Base-by-base conservation (phyloP, 2,797 vertebrate genomes). In the Remorina albescens region DNA sequence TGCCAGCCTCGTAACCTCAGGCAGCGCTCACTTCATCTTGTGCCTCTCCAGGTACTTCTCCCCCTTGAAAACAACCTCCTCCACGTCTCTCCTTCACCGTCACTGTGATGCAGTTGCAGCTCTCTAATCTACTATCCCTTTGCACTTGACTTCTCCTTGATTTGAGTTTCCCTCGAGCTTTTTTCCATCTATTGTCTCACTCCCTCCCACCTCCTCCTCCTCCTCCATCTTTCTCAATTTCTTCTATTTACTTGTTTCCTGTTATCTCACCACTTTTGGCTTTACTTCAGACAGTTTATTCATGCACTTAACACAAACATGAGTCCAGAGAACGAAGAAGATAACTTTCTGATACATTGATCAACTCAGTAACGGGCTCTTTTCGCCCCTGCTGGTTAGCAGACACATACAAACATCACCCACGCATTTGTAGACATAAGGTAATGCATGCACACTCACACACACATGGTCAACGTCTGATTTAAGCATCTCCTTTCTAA, bases 91-190 rank as follows among this genome's bases (percentile, higher is more conserved):
- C 78, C 62, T 44, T 64, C 74, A 55, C 57, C 8, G 2, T 62
- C 58, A n/a, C 1, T 19, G 41, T 71, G 49, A 70, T 65, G 47
- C 30, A 46, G 79, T 60, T 54, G 46, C 37, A 11, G 47, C 71
- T 65, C 28, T 2, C 79, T 73, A 80, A 89, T 79, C 80, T 67
- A 60, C 74, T 19, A 15, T 42, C 65, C 54, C 72, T 73, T 75
- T 46, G 57, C 77, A 70, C 73, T 79, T 71, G 63, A 83, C 76
- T 69, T 82, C 72, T 76, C 56, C 61, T 79, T 83, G 50, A 67
- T 83, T 69, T 74, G 37, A 77, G 32, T 63, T 49, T 74, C 79
- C 60, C 67, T 76, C n/a, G 7, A 76, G 80, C 78, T 64, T 66
- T 67, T n/a, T 67, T 64, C 41, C 55, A n/a, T 71, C 67, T 21